phyloP scores from a whole-genome alignment of 2,888 invertebrate species.

The Phortica magna region DNA sequence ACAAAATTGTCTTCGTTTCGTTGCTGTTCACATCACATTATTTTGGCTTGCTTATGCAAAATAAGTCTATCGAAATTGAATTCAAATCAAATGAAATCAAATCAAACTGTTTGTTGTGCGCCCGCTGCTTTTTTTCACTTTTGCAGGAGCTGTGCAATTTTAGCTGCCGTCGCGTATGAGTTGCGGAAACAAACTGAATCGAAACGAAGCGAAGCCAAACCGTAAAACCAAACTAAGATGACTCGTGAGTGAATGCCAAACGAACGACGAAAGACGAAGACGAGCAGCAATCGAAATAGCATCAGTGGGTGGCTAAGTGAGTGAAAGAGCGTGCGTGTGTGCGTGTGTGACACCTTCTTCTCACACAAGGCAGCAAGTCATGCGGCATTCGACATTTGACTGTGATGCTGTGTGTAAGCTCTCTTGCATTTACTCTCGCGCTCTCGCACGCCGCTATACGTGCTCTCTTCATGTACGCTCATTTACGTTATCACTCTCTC shows the following conservation, averaged over 20 bases:
- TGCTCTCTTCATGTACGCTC: background rate
- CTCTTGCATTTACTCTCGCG: background rate
- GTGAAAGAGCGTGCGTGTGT: background rate
- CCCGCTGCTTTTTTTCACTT: constrained; percentile 33
- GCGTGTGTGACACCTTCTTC: constrained; percentile 50
- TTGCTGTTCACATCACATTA: constrained; percentile 24
- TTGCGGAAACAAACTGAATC: constrained; percentile 74
- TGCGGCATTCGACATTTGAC: background rate
- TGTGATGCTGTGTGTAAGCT: background rate
- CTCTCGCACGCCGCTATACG: background rate
- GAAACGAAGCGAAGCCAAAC: background rate
- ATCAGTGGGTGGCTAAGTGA: background rate
- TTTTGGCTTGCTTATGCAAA: constrained; percentile 11
- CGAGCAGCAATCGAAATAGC: background rate
- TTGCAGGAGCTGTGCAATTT: constrained; percentile 39
- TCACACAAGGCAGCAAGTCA: too few species aligned
- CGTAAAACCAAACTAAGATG: background rate
- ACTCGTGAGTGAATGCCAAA: background rate
- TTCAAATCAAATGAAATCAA: constrained; percentile 30
- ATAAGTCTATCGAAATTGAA: constrained; percentile 27
- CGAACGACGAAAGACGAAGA: background rate
- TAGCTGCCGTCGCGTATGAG: constrained; percentile 71
- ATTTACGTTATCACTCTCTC: background rate
- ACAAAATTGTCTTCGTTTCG: constrained; percentile 4
- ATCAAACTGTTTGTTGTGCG: constrained; percentile 9